phyloP scores from a whole-genome alignment of 2,888 invertebrate genomes.

The Entomobrya proxima region DNA sequence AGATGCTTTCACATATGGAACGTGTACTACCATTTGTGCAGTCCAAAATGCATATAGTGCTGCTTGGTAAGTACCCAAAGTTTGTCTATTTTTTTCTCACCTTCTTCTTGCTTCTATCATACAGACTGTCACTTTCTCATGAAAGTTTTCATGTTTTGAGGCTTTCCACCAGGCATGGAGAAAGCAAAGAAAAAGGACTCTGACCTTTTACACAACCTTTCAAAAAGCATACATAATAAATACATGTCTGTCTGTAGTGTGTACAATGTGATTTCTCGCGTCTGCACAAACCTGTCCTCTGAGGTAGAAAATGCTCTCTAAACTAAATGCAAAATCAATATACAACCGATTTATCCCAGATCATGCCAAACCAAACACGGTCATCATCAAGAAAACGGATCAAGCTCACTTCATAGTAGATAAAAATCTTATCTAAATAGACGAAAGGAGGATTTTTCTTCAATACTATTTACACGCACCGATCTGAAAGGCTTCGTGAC shows the following conservation, averaged over 20 bases:
- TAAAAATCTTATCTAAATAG: background rate
- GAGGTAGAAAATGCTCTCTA: background rate
- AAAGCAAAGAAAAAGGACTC: no score
- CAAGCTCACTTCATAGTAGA: background rate
- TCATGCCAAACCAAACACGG: background rate
- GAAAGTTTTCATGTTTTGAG: no score
- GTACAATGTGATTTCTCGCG: background rate
- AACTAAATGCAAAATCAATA: slow-evolving; percentile 52
- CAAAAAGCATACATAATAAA: slow-evolving; percentile 19
- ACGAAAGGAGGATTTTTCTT: background rate
- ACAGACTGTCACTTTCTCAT: no score
- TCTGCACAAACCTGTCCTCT: background rate
- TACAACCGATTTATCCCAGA: background rate
- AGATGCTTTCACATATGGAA: no score
- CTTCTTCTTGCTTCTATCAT: no score
- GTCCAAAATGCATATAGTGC: no score
- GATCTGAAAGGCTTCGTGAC: slow-evolving; percentile 79
- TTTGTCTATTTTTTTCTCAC: no score
- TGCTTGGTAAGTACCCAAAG: no score
- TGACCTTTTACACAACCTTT: background rate
- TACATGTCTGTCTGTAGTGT: background rate
- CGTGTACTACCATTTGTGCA: no score
- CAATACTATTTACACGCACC: slow-evolving; percentile 76
- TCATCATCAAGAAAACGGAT: background rate
- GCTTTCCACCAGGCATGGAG: no score